These are phyloP conservation scores for Enteromius radiatus DNA, from an alignment of 2,797 vertebrate genomes.

Conservation along the genomic window DNA sequence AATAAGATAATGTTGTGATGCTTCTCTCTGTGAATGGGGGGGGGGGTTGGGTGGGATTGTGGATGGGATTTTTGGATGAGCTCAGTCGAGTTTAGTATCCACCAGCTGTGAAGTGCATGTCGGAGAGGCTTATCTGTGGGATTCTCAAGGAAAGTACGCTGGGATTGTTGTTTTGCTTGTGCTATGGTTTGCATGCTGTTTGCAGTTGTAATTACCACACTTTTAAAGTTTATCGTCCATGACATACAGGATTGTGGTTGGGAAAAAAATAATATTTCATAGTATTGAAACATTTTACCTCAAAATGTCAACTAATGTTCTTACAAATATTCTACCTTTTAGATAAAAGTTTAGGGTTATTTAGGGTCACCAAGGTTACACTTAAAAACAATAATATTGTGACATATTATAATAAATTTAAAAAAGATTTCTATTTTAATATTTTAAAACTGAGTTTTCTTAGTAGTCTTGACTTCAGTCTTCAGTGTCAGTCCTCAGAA, in stretches of 20 bases:
- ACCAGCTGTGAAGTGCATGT: conserved; percentile 46
- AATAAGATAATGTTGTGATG: conserved; percentile 61
- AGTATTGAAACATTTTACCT: not conserved
- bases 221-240: conserved; percentile 10
- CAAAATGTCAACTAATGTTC: not conserved
- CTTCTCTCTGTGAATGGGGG: conserved; percentile 40
- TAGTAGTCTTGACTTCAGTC: not conserved
- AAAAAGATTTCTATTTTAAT: not conserved
- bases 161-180: conserved; percentile 38
- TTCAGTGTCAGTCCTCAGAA: not conserved
- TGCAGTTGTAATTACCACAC: conserved; percentile 5
- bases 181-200: conserved; percentile 35
- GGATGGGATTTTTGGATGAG: conserved; percentile 55
- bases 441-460: not conserved
- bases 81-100: conserved; percentile 41
- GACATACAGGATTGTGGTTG: conserved; percentile 10
- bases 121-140: conserved; percentile 41
- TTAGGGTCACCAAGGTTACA: not conserved
- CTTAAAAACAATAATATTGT: not conserved
- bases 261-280: not conserved
- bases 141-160: conserved; percentile 35
- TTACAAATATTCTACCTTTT: not conserved
- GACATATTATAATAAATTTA: not conserved
- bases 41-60: conserved; percentile 36
- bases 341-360: not conserved